Conservation (phyloP, 2,797 vertebrate species). For the Lerista edwardsae region DNA sequence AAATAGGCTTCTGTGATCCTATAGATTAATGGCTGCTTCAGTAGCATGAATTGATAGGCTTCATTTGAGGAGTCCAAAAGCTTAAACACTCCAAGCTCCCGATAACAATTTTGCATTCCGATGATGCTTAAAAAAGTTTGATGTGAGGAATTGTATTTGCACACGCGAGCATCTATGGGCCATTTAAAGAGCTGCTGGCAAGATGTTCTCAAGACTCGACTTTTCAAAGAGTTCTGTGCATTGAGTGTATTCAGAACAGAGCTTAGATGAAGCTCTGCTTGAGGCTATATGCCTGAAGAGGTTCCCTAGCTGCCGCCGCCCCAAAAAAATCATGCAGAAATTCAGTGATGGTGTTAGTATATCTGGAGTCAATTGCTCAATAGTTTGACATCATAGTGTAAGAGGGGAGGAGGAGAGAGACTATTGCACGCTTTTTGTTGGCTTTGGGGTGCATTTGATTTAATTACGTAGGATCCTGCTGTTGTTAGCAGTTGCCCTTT, state of each 20-base stretch:
- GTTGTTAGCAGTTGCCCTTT: neutral
- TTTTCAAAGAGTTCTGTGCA: neutral
- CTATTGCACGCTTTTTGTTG: neutral
- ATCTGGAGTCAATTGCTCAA: neutral
- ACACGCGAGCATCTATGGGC: neutral
- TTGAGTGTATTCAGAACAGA: neutral
- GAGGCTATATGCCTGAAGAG: neutral
- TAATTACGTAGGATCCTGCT: neutral
- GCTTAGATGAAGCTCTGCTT: neutral
- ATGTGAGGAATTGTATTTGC: neutral
- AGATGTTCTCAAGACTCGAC: neutral
- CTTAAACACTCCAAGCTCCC: neutral
- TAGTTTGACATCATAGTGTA: neutral
- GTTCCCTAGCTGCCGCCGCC: neutral
- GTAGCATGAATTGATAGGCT: neutral
- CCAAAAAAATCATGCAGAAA: neutral
- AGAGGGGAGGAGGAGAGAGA: no score
- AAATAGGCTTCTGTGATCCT: slow-evolving; percentile 2
- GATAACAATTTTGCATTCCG: neutral
- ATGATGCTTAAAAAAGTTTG: neutral
- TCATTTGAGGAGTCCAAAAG: slow-evolving; percentile 5
- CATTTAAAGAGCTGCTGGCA: neutral
- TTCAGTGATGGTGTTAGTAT: neutral
- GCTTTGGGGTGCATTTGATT: neutral
- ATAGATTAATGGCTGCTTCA: neutral